Base-by-base conservation (phyloP, 2,113 vertebrate genomes). In the Tichodroma muraria region DNA sequence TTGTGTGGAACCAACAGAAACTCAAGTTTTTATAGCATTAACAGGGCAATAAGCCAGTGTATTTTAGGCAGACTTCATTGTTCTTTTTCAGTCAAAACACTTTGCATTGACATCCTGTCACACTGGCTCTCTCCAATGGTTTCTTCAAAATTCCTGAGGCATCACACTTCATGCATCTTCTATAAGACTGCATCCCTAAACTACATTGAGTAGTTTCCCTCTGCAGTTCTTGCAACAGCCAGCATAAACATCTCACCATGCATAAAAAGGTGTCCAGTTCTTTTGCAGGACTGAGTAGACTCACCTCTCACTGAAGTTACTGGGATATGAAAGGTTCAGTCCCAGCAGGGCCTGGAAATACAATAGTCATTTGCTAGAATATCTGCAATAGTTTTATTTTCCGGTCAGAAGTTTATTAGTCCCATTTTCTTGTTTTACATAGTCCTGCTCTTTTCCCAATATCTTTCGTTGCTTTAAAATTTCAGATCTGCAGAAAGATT, bases 91-190 rank as follows among this genome's bases (percentile, higher is more conserved):
- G 52, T 88, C 35, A 70, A 52, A 75, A 80, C n/a, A n/a, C 71
- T 93, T 88, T 93, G 75, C 31, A 28, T 31, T 80, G 61, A 52
- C 24, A 16, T 80, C 8, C 31, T 78, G 13, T 76, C 85, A 40
- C 0, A 4, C 12, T 88, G 12, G 27, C 19, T 86, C 31, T 88
- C 21, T 88, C 35, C 71, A 71, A 0, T 33, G 72, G 35, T 78
- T 95, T 90, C 60, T 86, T 19, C 56, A 56, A 54, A 66, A 94
- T 90, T 94, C 69, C 69, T 93, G 83, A 88, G 94, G 71, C 68
- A 94, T 88, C 82, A 66, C 76, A 70, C n/a, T 89, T 93, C 76
- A 50, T 80, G 38, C 10, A 15, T 54, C 72, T 82, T 77, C 94
- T 72, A 70, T 65, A 75, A 72, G 50, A 27, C 50, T 80, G 23